A percentile compares a stretch with the other conserved stretches of the same genome.
phyloP scores from a whole-genome alignment of 2,797 vertebrate genomes.

The Lycodopsis pacificus region DNA sequence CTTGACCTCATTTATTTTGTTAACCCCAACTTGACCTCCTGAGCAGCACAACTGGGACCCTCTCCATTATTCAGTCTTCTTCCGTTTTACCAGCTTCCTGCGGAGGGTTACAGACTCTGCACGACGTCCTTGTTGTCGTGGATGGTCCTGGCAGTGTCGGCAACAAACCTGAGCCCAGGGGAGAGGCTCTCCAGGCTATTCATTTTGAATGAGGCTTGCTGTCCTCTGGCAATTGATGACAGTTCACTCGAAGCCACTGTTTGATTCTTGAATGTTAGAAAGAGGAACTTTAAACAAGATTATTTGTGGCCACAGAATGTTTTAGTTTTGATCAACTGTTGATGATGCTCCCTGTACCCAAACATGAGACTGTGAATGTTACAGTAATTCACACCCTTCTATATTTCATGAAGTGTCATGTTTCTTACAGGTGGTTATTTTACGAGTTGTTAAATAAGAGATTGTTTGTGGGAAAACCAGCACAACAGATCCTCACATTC shows the following conservation, averaged over 20 bases:
- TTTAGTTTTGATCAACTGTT: constrained; percentile 33
- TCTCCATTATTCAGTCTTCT: constrained; percentile 63
- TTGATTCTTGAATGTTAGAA: background rate
- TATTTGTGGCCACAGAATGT: constrained; percentile 14
- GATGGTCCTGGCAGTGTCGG: constrained; percentile 49
- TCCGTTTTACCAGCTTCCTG: constrained; percentile 59
- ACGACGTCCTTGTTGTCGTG: constrained; percentile 49
- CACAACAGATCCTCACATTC: background rate
- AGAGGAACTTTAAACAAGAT: constrained; percentile 3
- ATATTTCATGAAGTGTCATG: constrained; percentile 79
- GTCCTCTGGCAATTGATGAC: constrained; percentile 64
- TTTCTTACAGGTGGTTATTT: constrained; percentile 51
- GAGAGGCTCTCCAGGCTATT: constrained; percentile 62
- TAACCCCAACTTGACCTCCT: constrained; percentile 36
- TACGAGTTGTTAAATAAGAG: constrained; percentile 20
- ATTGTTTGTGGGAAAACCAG: background rate
- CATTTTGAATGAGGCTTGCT: constrained; percentile 79
- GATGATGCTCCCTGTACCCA: constrained; percentile 30
- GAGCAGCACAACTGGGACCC: constrained; percentile 41
- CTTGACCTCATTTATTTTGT: constrained; percentile 65
- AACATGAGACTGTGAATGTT: constrained; percentile 45
- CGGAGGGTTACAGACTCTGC: constrained; percentile 37
- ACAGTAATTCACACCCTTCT: constrained; percentile 63
- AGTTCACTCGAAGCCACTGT: constrained; percentile 34
- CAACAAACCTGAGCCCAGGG: constrained; percentile 66